Evolutionary conservation across 2,113 vertebrate genomes (phyloP).

Genomic region (Zosterops pallidus): DNA sequence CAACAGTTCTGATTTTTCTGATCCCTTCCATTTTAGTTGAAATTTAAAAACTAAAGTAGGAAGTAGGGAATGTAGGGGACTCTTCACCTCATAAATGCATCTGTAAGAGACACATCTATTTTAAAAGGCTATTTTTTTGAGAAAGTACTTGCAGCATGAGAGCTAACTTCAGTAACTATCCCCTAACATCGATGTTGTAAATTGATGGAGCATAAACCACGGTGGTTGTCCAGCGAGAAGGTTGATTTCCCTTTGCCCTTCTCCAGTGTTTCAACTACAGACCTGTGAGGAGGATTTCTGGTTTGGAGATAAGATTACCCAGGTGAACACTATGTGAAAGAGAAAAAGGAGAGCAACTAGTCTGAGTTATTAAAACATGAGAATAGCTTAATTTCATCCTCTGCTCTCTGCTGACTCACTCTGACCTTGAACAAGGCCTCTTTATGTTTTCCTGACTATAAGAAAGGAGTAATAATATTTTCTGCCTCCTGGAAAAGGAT

Average conservation of each 20-base stretch:
- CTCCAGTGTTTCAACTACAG: background rate
- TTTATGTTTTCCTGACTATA: background rate
- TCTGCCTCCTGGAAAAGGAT: background rate
- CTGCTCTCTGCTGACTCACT: constrained; percentile 6
- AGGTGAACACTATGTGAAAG: background rate
- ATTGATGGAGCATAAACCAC: background rate
- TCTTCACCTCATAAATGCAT: background rate
- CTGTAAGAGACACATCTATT: background rate
- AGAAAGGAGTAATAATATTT: background rate
- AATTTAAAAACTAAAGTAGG: background rate
- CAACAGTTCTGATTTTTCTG: background rate
- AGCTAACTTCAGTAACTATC: background rate
- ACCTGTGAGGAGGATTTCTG: background rate
- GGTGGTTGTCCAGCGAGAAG: background rate
- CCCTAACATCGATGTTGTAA: background rate
- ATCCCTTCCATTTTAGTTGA: background rate
- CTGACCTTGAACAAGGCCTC: background rate
- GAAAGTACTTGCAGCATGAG: background rate
- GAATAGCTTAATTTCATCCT: background rate
- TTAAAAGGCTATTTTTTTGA: background rate
- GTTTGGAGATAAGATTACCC: background rate
- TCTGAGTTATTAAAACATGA: background rate
- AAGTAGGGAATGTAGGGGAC: background rate
- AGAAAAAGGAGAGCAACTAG: background rate
- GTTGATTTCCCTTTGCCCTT: background rate